A percentile compares a stretch with the other conserved stretches of the same genome.
phyloP scores from a whole-genome alignment of 2,888 invertebrate genomes.

The Ophioninae sp. region DNA sequence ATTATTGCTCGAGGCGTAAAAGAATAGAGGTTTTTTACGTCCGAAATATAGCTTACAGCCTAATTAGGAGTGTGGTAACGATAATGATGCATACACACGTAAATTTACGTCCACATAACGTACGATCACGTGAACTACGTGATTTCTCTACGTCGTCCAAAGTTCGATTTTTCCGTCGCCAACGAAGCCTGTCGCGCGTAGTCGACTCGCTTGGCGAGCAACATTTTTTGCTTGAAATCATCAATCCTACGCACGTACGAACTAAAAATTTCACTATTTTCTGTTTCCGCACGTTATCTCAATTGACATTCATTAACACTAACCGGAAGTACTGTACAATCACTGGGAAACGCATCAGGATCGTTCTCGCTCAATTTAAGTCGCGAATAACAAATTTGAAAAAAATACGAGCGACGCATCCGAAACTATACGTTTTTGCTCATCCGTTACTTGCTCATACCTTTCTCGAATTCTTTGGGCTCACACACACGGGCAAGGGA shows the following conservation, averaged over 20 bases:
- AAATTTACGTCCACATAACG: neutral
- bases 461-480: constrained; percentile 43
- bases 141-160: neutral
- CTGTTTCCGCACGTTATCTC: constrained; percentile 2
- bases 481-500: constrained; percentile 11
- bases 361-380: neutral
- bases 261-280: constrained; percentile 21
- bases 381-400: neutral
- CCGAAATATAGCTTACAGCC: constrained; percentile 35
- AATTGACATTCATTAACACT: constrained; percentile 32
- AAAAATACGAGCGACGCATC: neutral
- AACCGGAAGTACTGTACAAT: constrained; percentile 29
- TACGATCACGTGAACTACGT: constrained; percentile 11
- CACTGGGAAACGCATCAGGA: constrained; percentile 5
- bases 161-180: neutral
- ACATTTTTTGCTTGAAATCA: neutral
- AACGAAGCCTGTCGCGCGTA: neutral
- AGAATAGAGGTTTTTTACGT: constrained; percentile 39
- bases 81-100: constrained; percentile 24
- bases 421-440: neutral
- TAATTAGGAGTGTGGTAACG: constrained; percentile 34
- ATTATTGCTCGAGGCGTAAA: constrained; percentile 2
- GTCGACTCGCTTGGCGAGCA: no score
- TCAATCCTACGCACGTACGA: constrained; percentile 2
- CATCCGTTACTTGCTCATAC: constrained; percentile 9